phyloP scores from a whole-genome alignment of 2,888 invertebrate species.

The Drosophila emarginata region DNA sequence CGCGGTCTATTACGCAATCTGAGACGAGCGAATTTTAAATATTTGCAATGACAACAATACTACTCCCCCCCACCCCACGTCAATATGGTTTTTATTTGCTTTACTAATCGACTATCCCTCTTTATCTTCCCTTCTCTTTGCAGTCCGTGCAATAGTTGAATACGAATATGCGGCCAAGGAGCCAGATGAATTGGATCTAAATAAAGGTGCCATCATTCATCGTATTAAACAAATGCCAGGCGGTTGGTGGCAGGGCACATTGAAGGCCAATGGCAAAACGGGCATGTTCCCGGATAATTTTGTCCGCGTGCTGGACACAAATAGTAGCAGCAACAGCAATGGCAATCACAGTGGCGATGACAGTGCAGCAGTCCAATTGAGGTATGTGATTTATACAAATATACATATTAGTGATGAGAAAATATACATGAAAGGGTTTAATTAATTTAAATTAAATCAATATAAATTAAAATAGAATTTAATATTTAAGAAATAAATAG shows the following conservation, averaged over 20 bases:
- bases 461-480: not conserved
- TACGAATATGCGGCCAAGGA: conserved; percentile 94
- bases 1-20: conserved; percentile 54
- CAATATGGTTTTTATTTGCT: conserved; percentile 16
- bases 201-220: conserved; percentile 91
- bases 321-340: conserved; percentile 54
- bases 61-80: conserved; percentile 14
- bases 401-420: not conserved
- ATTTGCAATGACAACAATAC: conserved; percentile 52
- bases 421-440: not conserved
- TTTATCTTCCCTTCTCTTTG: not conserved
- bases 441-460: not conserved
- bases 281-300: conserved; percentile 98
- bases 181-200: conserved; percentile 91
- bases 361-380: conserved; percentile 61
- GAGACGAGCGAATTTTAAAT: conserved; percentile 50
- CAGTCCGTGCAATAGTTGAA: conserved; percentile 92
- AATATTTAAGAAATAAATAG: too few species aligned
- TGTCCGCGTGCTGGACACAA: conserved; percentile 86
- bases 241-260: conserved; percentile 96
- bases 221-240: conserved; percentile 90
- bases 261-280: conserved; percentile 87
- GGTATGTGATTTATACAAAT: conserved; percentile 44
- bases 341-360: conserved; percentile 56
- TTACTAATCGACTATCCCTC: not conserved